These are phyloP conservation scores for Physocephala rufipes DNA, from an alignment of 2,888 invertebrate genomes.

Conservation along the genomic window DNA sequence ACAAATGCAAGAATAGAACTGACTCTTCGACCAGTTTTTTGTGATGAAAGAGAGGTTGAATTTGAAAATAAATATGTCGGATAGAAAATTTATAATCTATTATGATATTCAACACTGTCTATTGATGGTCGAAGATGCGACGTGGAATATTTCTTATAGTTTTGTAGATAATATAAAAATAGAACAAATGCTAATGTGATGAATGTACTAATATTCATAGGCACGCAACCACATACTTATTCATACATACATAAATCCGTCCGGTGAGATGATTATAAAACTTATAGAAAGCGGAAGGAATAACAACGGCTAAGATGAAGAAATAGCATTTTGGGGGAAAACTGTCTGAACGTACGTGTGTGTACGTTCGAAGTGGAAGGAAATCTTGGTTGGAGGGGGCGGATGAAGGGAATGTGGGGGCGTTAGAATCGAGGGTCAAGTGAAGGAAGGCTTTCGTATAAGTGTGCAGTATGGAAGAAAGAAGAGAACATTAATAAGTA, in stretches of 20 bases:
- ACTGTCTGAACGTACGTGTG: neutral
- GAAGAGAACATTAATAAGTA: too few relatives aligned
- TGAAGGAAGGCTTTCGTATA: neutral
- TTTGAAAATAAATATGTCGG: conserved; percentile 13
- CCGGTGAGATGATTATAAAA: neutral
- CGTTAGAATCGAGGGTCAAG: neutral
- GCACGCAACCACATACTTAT: conserved; percentile 11
- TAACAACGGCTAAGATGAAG: too few relatives aligned
- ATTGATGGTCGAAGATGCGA: conserved; percentile 48
- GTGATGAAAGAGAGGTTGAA: conserved; percentile 14
- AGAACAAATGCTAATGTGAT: conserved; percentile 42
- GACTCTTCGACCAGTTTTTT: neutral
- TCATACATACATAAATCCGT: conserved; percentile 13
- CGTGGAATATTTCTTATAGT: conserved; percentile 56
- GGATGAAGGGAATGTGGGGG: neutral
- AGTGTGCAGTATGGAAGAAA: too few relatives aligned
- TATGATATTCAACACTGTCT: conserved; percentile 62
- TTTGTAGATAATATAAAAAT: conserved; percentile 47
- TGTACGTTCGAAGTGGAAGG: too few relatives aligned
- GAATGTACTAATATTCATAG: conserved; percentile 20
- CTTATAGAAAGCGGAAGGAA: conserved; percentile 39
- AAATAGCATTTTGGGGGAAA: neutral
- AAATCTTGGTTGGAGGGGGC: neutral
- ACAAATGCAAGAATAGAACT: neutral
- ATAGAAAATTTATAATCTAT: conserved; percentile 21